Conservation (phyloP, 2,888 invertebrate genomes). For the Pandemis corylana region DNA sequence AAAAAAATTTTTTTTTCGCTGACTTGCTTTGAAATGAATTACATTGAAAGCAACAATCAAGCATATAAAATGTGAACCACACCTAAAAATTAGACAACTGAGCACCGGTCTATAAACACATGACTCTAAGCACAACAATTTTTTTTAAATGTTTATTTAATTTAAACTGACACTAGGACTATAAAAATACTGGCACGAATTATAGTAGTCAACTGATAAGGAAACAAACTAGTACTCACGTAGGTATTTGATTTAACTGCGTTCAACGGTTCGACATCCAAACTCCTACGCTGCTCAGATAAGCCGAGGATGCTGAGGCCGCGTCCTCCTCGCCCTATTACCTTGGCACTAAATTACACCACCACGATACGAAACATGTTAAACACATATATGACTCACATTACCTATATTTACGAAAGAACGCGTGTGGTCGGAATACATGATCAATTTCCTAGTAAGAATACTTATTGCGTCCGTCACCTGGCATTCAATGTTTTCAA, state of each 20-base stretch:
- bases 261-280: not conserved
- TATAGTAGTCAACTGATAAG: not conserved
- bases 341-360: constrained; percentile 71
- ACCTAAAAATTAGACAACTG: too few species aligned
- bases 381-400: constrained; percentile 61
- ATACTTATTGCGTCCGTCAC: constrained; percentile 9
- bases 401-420: constrained; percentile 47
- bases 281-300: constrained; percentile 44
- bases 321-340: constrained; percentile 50
- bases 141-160: not conserved
- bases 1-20: too few species aligned
- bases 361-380: constrained; percentile 57
- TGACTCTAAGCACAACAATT: not conserved
- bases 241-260: constrained; percentile 8
- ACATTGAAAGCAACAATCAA: too few species aligned
- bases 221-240: constrained; percentile 18
- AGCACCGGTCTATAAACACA: too few species aligned
- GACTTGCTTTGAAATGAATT: too few species aligned
- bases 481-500: not conserved
- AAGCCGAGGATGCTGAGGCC: constrained; percentile 46
- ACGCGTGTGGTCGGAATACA: constrained; percentile 19
- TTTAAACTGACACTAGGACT: not conserved
- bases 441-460: not conserved
- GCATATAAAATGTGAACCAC: too few species aligned
- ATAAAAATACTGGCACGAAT: not conserved